phyloP scores from a whole-genome alignment of 2,797 vertebrate genomes.

The Myripristis jacobus region DNA sequence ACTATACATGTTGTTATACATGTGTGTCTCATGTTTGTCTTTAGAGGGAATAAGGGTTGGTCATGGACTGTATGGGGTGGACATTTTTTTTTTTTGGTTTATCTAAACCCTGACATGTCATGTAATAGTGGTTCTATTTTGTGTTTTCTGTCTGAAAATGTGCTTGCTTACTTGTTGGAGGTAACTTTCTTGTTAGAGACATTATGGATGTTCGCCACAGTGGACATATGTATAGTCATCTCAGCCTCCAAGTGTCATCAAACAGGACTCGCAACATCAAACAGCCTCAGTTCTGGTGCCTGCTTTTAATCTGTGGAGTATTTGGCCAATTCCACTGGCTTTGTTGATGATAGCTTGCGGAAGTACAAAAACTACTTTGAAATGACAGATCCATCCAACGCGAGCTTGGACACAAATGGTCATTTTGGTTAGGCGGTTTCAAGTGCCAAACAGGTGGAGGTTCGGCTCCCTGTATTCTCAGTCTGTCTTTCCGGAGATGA shows the following conservation, averaged over 20 bases:
- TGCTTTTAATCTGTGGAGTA: constrained; percentile 56
- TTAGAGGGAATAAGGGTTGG: constrained; percentile 48
- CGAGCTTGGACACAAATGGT: constrained; percentile 64
- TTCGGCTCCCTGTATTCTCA: constrained; percentile 66
- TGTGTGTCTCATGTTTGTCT: constrained; percentile 69
- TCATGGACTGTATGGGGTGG: constrained; percentile 26
- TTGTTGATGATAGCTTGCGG: constrained; percentile 53
- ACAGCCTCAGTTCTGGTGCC: constrained; percentile 65
- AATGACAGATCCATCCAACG: constrained; percentile 67
- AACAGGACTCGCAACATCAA: constrained; percentile 62
- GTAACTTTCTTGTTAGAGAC: constrained; percentile 68
- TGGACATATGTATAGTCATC: constrained; percentile 63
- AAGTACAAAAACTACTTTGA: constrained; percentile 60
- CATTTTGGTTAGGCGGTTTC: constrained; percentile 59
- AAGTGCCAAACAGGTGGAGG: constrained; percentile 68
- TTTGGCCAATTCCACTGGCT: constrained; percentile 69
- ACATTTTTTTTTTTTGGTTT: constrained; percentile 29
- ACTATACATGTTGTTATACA: constrained; percentile 74
- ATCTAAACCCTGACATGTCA: constrained; percentile 19
- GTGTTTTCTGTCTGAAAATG: constrained; percentile 61
- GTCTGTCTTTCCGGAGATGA: constrained; percentile 68
- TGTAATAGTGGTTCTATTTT: constrained; percentile 48
- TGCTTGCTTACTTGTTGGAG: constrained; percentile 61
- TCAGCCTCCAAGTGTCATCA: constrained; percentile 67
- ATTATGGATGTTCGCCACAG: constrained; percentile 68